Evolutionary conservation across 2,113 vertebrate genomes (phyloP).

Genomic region (Phylloscopus whistleri): DNA sequence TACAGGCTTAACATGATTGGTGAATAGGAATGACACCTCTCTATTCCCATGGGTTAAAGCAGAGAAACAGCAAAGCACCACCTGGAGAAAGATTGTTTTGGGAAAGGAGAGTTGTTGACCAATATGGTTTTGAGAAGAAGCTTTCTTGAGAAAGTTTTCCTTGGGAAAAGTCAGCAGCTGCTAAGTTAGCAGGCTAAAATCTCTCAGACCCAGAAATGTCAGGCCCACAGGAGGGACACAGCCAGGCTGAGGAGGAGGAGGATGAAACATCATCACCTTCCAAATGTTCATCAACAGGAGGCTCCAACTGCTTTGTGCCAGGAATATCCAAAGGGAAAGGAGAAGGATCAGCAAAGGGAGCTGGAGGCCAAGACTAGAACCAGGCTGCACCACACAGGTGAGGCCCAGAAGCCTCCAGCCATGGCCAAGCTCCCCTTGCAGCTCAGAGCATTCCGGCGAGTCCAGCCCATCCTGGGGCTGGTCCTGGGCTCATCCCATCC

Average conservation of each 20-base stretch:
- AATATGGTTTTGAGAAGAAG: no score
- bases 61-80: no score
- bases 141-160: no score
- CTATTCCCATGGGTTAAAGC: no score
- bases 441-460: fast-evolving
- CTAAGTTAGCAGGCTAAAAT: no score
- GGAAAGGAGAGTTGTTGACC: no score
- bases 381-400: fast-evolving
- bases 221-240: background rate
- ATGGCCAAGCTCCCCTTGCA: fast-evolving
- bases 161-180: no score
- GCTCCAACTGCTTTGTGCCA: fast-evolving
- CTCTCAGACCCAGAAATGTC: no score
- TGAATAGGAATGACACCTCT: no score
- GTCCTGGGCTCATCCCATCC: background rate
- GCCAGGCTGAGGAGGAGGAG: background rate
- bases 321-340: background rate
- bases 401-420: background rate
- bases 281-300: background rate
- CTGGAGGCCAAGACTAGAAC: background rate
- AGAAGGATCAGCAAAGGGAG: background rate
- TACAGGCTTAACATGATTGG: no score
- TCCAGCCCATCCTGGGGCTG: fast-evolving
- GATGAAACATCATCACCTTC: fast-evolving
- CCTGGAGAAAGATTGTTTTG: no score